These are phyloP conservation scores for Drosophila sp. DNA, from an alignment of 1,140 invertebrate species.

Conservation along the genomic window DNA sequence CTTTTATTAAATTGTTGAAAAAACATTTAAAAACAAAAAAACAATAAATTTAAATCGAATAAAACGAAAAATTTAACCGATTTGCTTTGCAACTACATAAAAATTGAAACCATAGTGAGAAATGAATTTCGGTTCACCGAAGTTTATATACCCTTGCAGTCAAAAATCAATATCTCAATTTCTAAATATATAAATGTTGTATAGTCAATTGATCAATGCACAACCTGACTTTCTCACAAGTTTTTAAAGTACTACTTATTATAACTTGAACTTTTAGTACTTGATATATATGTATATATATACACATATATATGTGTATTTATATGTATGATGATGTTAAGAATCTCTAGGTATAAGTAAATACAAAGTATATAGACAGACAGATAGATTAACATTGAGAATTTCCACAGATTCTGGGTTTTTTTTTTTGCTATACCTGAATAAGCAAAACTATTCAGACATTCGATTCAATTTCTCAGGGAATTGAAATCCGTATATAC, in stretches of 20 bases:
- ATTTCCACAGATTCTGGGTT: no score
- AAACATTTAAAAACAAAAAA: neutral
- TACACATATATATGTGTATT: neutral
- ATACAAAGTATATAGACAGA: no score
- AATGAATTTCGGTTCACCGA: slow-evolving; percentile 11
- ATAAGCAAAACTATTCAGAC: neutral
- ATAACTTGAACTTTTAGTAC: neutral
- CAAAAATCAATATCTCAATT: slow-evolving; percentile 15
- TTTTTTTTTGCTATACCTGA: no score
- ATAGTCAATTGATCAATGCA: neutral
- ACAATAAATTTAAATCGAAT: neutral
- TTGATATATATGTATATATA: neutral
- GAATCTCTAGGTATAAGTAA: neutral
- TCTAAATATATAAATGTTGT: slow-evolving; percentile 19
- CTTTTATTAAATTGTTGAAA: slow-evolving; percentile 56
- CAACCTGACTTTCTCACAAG: neutral
- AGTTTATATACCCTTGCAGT: slow-evolving; percentile 3
- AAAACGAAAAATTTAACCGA: slow-evolving; percentile 9
- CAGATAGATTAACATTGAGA: no score
- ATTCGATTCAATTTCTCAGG: no score
- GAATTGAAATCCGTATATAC: no score
- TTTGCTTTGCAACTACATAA: slow-evolving; percentile 62
- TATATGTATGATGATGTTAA: neutral
- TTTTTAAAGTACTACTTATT: neutral
- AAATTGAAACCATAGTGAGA: slow-evolving; percentile 12